Evolutionary conservation across 1,140 invertebrate genomes (phyloP).

Genomic region (Branchinecta lynchi): DNA sequence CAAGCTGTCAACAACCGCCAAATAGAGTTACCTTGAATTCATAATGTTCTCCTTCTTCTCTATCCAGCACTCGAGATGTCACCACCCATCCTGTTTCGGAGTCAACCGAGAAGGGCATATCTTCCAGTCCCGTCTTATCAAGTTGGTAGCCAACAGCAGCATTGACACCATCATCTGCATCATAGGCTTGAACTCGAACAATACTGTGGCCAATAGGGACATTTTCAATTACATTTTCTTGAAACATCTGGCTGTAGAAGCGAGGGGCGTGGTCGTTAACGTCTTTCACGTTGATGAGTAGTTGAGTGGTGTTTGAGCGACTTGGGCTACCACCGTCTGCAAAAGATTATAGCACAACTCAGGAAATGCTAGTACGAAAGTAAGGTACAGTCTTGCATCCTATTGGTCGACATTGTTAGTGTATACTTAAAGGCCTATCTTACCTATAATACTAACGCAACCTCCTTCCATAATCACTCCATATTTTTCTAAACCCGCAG

Average conservation of each 20-base stretch:
- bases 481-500: too few species aligned
- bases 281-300: constrained; percentile 76
- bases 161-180: constrained; percentile 74
- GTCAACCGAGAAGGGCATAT: constrained; percentile 67
- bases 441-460: too few species aligned
- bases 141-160: constrained; percentile 64
- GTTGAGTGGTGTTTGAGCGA: constrained; percentile 76
- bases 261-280: constrained; percentile 85
- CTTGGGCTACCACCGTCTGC: constrained; percentile 72
- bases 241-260: constrained; percentile 81
- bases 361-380: neutral
- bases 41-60: constrained; percentile 67
- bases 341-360: constrained; percentile 19
- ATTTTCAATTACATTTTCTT: constrained; percentile 83
- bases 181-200: constrained; percentile 66
- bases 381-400: too few species aligned
- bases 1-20: too few species aligned
- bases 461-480: too few species aligned
- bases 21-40: constrained; percentile 45
- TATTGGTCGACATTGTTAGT: too few species aligned
- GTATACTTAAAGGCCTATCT: too few species aligned
- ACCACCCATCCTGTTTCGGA: constrained; percentile 75
- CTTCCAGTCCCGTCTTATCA: constrained; percentile 42
- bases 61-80: constrained; percentile 67
- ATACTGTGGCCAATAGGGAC: constrained; percentile 64